Evolutionary conservation across 2,888 invertebrate species (phyloP).

Genomic region (Urechis unicinctus): DNA sequence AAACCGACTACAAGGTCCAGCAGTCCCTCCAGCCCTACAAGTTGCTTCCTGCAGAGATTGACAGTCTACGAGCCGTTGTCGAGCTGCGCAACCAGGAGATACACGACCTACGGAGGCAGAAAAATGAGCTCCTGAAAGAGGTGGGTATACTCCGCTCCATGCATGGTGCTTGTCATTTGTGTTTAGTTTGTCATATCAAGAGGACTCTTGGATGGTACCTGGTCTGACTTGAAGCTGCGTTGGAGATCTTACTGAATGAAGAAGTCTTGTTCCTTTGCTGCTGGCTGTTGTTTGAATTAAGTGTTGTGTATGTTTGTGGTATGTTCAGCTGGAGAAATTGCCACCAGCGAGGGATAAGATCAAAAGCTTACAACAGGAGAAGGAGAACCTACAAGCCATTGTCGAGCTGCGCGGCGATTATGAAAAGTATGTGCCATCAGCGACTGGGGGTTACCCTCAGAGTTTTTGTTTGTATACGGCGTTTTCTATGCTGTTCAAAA

Average conservation of each 20-base stretch:
- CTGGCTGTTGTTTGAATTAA: no score
- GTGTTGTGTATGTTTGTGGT: no score
- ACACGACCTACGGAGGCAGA: slow-evolving; percentile 61
- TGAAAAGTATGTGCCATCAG: slow-evolving; percentile 63
- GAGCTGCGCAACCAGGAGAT: slow-evolving; percentile 83
- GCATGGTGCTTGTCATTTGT: background rate
- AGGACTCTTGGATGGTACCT: no score
- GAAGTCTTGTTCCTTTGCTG: no score
- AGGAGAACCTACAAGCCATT: slow-evolving; percentile 77
- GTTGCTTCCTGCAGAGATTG: slow-evolving; percentile 64
- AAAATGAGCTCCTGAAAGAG: slow-evolving; percentile 62
- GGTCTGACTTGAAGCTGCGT: no score
- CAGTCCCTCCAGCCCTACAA: slow-evolving; percentile 41
- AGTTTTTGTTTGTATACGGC: no score
- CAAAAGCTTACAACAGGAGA: slow-evolving; percentile 71
- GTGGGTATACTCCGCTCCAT: slow-evolving; percentile 31
- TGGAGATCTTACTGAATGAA: no score
- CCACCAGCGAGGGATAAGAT: slow-evolving; percentile 67
- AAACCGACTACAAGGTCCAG: slow-evolving; percentile 51
- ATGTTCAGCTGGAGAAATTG: slow-evolving; percentile 65
- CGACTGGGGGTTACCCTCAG: no score
- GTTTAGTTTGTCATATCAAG: no score
- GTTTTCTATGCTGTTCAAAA: no score
- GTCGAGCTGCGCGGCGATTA: slow-evolving; percentile 64
- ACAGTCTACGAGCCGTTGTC: slow-evolving; percentile 78